Percentiles rank a stretch among this genome's conserved stretches.
phyloP scores from a whole-genome alignment of 2,797 vertebrate species.

The Hippocampus kuda region DNA sequence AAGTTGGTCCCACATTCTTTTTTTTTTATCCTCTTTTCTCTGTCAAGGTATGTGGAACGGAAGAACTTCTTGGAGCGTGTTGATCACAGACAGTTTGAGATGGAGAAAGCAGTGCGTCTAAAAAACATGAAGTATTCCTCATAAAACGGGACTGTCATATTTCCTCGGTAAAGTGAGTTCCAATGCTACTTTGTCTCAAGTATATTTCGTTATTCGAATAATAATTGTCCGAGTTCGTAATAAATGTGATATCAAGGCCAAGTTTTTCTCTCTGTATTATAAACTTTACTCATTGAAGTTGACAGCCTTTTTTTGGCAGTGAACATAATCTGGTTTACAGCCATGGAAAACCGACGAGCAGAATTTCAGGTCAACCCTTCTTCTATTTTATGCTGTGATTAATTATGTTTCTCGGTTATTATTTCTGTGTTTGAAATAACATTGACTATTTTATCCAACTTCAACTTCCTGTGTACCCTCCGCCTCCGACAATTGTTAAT shows the following conservation, averaged over 20 bases:
- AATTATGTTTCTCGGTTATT: background rate
- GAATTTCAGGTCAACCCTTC: background rate
- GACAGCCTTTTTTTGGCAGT: background rate
- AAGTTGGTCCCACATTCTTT: background rate
- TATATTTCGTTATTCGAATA: background rate
- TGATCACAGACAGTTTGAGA: conserved; percentile 92
- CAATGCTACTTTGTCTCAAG: background rate
- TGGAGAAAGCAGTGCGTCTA: conserved; percentile 80
- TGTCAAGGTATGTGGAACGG: conserved; percentile 85
- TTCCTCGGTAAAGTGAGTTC: background rate
- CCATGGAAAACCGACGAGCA: background rate
- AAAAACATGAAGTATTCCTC: conserved; percentile 79
- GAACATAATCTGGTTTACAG: background rate
- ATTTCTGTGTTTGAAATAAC: background rate
- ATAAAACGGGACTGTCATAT: background rate
- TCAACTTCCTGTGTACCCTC: background rate
- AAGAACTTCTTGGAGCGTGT: conserved; percentile 94
- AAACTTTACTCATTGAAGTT: background rate
- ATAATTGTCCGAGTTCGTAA: background rate
- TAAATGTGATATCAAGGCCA: background rate
- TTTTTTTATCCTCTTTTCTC: conserved; percentile 8
- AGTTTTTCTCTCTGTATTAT: background rate
- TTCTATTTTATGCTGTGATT: background rate
- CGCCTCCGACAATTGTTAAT: background rate
- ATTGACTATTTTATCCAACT: background rate